These are phyloP conservation scores for Eupithecia subumbrata DNA, from an alignment of 2,888 invertebrate genomes.

Conservation along the genomic window DNA sequence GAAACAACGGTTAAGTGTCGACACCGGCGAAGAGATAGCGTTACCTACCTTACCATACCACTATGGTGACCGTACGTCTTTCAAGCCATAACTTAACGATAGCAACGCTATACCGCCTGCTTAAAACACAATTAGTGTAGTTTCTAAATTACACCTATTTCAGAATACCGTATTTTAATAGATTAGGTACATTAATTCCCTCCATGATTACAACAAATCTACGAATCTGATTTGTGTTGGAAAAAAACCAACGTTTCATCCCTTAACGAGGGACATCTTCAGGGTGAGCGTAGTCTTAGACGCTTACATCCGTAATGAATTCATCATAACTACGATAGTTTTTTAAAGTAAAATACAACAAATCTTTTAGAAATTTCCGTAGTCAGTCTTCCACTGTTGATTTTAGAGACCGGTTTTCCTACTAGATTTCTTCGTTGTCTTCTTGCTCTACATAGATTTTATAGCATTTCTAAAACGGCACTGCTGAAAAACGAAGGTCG, in stretches of 20 bases:
- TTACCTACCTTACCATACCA: slow-evolving; percentile 18
- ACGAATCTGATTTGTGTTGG: no score
- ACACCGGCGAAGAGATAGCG: slow-evolving; percentile 56
- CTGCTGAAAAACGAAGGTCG: neutral
- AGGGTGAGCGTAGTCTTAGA: no score
- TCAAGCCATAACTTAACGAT: slow-evolving; percentile 46
- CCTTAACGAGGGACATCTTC: no score
- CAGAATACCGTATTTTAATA: slow-evolving; percentile 11
- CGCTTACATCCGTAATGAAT: no score
- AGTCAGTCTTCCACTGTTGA: neutral
- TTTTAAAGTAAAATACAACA: no score
- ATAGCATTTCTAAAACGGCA: neutral
- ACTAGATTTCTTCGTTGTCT: neutral
- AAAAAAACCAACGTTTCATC: no score
- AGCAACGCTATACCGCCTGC: slow-evolving; percentile 23
- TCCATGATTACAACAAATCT: neutral
- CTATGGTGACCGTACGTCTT: slow-evolving; percentile 55
- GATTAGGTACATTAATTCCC: neutral
- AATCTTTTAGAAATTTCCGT: no score
- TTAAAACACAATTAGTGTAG: neutral
- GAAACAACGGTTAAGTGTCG: slow-evolving; percentile 50
- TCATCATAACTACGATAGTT: no score
- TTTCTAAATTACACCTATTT: neutral
- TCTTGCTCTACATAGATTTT: neutral
- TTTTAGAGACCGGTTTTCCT: neutral